Evolutionary conservation across 2,888 invertebrate genomes (phyloP).

Genomic region (Serripes groenlandicus): DNA sequence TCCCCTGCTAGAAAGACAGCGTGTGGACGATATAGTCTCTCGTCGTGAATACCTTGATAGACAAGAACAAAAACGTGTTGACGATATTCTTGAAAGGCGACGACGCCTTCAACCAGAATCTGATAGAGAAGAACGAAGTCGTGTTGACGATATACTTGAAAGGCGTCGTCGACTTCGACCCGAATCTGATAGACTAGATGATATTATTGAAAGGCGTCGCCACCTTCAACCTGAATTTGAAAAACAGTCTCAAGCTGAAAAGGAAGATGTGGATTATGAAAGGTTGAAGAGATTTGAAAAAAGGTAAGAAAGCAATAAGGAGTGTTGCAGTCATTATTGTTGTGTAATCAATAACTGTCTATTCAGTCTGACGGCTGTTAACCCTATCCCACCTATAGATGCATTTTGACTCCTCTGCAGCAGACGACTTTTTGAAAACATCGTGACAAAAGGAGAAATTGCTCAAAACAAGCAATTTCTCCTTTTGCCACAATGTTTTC

Average conservation of each 20-base stretch:
- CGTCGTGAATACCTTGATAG: slow-evolving; percentile 46
- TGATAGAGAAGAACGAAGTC: slow-evolving; percentile 21
- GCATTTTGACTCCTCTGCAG: no score
- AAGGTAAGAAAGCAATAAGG: slow-evolving; percentile 15
- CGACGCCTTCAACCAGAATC: slow-evolving; percentile 19
- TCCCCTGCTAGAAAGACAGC: slow-evolving; percentile 39
- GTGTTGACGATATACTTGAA: slow-evolving; percentile 34
- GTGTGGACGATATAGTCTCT: slow-evolving; percentile 53
- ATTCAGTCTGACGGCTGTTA: no score
- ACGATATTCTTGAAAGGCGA: slow-evolving; percentile 47
- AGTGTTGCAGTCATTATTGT: no score
- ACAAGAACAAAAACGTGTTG: slow-evolving; percentile 37
- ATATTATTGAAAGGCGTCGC: slow-evolving; percentile 31
- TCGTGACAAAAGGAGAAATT: no score
- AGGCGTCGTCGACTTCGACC: slow-evolving; percentile 29
- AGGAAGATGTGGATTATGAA: slow-evolving; percentile 35
- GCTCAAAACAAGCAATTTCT: no score
- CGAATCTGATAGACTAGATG: slow-evolving; percentile 26
- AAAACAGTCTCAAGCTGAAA: background rate
- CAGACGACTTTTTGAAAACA: no score
- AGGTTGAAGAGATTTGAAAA: slow-evolving; percentile 50
- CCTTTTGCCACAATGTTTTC: no score
- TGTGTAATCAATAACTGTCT: no score
- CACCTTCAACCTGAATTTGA: no score
- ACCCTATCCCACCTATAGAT: no score